Conservation (phyloP, 2,797 vertebrate genomes). For the Acanthiza pusilla region DNA sequence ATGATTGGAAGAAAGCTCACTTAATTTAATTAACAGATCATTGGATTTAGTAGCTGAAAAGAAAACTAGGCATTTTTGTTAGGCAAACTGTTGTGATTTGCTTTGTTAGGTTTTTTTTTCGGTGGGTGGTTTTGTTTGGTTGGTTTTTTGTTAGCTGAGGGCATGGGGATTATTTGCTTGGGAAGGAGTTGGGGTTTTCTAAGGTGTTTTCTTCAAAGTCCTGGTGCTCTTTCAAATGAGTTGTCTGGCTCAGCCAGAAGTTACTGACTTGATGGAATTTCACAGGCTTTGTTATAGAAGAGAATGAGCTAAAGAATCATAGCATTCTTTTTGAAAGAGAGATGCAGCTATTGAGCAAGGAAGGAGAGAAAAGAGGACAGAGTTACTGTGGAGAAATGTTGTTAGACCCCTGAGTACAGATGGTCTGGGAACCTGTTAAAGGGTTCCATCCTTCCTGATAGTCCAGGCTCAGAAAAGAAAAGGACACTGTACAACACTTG, state of each 20-base stretch:
- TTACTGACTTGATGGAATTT: not conserved
- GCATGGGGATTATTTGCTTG: not conserved
- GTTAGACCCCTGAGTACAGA: not conserved
- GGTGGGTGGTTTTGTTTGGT: too few relatives aligned
- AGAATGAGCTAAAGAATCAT: not conserved
- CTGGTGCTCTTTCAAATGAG: not conserved
- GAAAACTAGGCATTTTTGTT: not conserved
- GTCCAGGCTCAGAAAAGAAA: not conserved
- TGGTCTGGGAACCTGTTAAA: not conserved
- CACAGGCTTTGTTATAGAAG: not conserved
- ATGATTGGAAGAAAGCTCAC: not conserved
- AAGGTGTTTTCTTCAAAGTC: not conserved
- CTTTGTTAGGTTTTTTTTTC: too few relatives aligned
- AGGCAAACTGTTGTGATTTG: not conserved
- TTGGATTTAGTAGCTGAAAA: not conserved
- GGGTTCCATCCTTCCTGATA: not conserved
- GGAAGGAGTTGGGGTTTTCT: not conserved
- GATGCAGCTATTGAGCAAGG: rapidly evolving
- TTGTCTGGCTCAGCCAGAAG: not conserved
- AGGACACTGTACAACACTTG: not conserved
- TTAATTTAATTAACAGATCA: not conserved
- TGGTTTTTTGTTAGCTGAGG: not conserved
- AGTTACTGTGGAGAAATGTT: not conserved
- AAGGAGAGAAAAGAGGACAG: not conserved
- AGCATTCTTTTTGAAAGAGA: not conserved